Base-by-base conservation (phyloP, 2,113 vertebrate genomes). In the Myotis yumanensis region DNA sequence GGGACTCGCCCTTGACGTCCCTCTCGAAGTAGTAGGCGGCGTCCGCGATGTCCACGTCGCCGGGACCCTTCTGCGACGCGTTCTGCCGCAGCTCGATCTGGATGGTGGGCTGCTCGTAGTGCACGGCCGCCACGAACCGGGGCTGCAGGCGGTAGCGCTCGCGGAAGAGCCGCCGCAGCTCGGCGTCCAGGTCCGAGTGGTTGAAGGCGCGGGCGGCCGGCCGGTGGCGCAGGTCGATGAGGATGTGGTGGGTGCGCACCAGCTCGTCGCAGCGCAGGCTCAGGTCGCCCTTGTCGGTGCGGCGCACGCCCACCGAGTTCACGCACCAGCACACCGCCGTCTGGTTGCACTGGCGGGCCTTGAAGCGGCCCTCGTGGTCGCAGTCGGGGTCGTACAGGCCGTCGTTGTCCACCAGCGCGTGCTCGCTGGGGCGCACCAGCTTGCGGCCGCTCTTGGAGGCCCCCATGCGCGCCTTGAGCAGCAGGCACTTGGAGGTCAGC, bases 11-110 rank as follows among this genome's bases (percentile, higher is more conserved):
- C 82, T 99, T 99, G 59, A 99, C 97, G 35, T 99, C 99, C 93
- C 99, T 99, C 97, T 99, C 99, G 97, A 99, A 98, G 98, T 99
- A 99, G 97, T 99, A 99, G 28, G 98, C 98, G 86, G 98, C 97
- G 3, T 97, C 96, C 20, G 98, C 85, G 95, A 98, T 98, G 96
- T 99, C 98, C 4, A 30, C 88, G 0, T 32, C 28, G 7, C 77
- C 73, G 0, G 94, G 85, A 0, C 43, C 82, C 1, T 59, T 98
- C 86, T 97, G 68, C 1, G 96, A 94, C 11, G 54, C 4, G 0
- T 25, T 3, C 96, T 99, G 99, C 46, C 88, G 95, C 95, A 99
- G 95, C 75, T 97, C 97, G 86, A 99, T 98, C 68, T 99, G 97
- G 91, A 99, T 98, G 7, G 96, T 18, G 0, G 98, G 97, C 2